Evolutionary conservation across 2,113 vertebrate genomes (phyloP), one percentile per base, ranked within the genome.

Genomic region (Thomomys bottae): DNA sequence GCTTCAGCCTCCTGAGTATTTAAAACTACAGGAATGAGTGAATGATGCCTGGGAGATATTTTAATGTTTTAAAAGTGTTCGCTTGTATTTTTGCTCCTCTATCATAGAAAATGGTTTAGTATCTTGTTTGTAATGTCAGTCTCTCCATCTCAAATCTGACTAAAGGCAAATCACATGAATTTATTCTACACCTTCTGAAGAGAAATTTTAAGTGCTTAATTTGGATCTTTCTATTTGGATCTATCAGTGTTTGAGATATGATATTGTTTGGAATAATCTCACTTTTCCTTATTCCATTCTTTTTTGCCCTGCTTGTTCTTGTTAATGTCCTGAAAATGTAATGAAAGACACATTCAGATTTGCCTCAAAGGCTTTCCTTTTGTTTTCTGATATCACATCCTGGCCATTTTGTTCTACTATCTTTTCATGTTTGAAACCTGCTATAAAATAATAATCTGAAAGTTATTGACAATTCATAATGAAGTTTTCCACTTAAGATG

Each of bases 361-460:
- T 67, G 57, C 59, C 59, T 42, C 59, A 20, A 32, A 86, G 71
- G 73, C 2, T 90, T 88, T 87, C 34, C 70, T 86, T 91, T 70
- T 17, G 10, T 81, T 92, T 79, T 59, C 66, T 38, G 67, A 73
- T 76, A 82, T 38, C 32, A 34, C 1, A 59, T 68, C 36, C 26
- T 24, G 2, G 42, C 11, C 30, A 80, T 23, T 49, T 38, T 72
- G 21, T 40, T 80, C 72, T 66, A 92, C 23, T 75, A 81, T 71
- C 30, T 64, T 86, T 92, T 84, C 79, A 80, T 84, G 64, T 57
- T 88, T 6, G 14, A 84, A 92, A 73, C 6, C 20, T 84, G 17
- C 64, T 63, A 77, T 87, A 75, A 91, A 88, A 82, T 34, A 83
- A 93, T 86, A 86, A 91, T 72, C 24, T 84, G 68, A 79, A 21